These are phyloP conservation scores for Adelphocoris suturalis DNA, from an alignment of 2,888 invertebrate species.

Conservation along the genomic window DNA sequence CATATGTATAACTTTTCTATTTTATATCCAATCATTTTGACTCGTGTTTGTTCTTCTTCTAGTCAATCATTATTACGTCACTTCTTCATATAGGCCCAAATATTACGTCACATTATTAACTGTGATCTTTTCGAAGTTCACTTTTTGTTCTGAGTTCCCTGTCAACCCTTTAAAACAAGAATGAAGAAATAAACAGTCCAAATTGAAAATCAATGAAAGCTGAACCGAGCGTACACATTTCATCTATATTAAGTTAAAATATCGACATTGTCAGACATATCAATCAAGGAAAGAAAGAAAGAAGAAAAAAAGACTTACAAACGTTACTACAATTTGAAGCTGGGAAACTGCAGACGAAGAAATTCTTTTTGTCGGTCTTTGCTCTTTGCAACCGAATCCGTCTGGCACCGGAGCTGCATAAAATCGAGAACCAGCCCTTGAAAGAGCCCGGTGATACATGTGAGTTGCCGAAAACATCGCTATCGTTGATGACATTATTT, in stretches of 20 bases:
- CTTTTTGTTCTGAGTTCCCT: too few species aligned
- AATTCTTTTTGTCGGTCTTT: background rate
- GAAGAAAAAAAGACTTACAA: background rate
- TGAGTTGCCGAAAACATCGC: constrained; percentile 27
- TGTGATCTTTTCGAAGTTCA: too few species aligned
- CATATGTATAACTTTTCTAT: too few species aligned
- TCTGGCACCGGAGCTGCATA: constrained; percentile 37
- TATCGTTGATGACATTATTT: constrained; percentile 59
- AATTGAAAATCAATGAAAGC: too few species aligned
- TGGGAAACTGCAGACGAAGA: background rate
- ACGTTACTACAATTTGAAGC: background rate
- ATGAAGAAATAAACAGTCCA: too few species aligned
- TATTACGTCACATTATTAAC: too few species aligned
- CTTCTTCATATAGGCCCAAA: too few species aligned
- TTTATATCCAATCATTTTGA: too few species aligned
- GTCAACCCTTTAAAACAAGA: too few species aligned
- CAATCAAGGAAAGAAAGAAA: background rate
- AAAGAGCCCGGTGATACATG: constrained; percentile 44
- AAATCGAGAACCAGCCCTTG: constrained; percentile 15
- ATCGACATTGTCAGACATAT: background rate
- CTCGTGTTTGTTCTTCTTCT: too few species aligned
- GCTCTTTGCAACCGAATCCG: constrained; percentile 9
- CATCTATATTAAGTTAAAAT: background rate
- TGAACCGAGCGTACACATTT: background rate
- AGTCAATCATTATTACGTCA: too few species aligned